phyloP scores from a whole-genome alignment of 2,797 vertebrate species.

The Rhyacichthys aspro region DNA sequence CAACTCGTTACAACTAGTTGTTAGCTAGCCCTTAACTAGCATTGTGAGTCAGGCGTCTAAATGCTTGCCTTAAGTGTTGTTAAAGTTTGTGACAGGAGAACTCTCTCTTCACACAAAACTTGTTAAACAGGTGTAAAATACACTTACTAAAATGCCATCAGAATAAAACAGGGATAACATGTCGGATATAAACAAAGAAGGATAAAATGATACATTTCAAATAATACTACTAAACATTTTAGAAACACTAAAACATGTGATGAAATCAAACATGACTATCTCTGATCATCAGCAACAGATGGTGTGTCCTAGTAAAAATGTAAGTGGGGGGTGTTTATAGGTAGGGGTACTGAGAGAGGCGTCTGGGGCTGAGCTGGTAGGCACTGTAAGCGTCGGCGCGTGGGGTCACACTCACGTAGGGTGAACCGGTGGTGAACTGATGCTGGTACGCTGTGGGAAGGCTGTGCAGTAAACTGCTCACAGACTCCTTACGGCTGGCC shows the following conservation, averaged over 20 bases:
- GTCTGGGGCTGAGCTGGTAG: constrained; percentile 94
- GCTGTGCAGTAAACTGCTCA: constrained; percentile 86
- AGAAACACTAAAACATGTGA: constrained; percentile 63
- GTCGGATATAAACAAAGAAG: constrained; percentile 40
- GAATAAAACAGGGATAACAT: constrained; percentile 51
- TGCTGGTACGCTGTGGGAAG: constrained; percentile 92
- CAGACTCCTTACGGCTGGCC: constrained; percentile 87
- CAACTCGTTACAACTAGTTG: constrained; percentile 9
- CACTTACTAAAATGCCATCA: constrained; percentile 50
- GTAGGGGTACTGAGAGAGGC: constrained; percentile 95
- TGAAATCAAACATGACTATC: constrained; percentile 42
- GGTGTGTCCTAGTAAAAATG: constrained; percentile 20
- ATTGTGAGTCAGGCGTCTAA: constrained; percentile 23
- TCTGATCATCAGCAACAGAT: constrained; percentile 47
- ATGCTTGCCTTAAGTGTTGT: constrained; percentile 51
- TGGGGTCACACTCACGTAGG: constrained; percentile 83
- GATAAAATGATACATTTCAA: constrained; percentile 42
- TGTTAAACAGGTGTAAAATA: constrained; percentile 49
- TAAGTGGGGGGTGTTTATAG: constrained; percentile 73
- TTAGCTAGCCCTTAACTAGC: constrained; percentile 27
- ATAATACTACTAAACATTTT: constrained; percentile 50
- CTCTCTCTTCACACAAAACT: constrained; percentile 61
- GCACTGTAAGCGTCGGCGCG: constrained; percentile 88
- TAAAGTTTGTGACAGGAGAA: constrained; percentile 58
- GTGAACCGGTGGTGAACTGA: constrained; percentile 85